Base-by-base conservation (phyloP, 2,113 vertebrate species). In the Bubo blakistoni region DNA sequence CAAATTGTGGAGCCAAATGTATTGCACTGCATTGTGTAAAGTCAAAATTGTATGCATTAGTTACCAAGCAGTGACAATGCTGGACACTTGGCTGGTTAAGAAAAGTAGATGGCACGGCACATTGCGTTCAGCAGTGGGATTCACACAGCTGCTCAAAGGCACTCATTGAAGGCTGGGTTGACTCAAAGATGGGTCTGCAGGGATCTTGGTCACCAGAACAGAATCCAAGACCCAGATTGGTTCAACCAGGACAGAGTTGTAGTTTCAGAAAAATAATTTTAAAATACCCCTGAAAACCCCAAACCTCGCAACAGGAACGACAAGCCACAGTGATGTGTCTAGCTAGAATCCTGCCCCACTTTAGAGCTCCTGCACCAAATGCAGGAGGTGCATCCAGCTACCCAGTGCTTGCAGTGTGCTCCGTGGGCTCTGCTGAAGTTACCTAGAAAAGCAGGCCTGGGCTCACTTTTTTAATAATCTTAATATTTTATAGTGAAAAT, bases 1-100 rank as follows among this genome's bases (percentile, higher is more conserved):
- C 91, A 96, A 89, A 88, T 30, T 34, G 49, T 85, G 89, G 89
- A 94, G 94, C 84, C 92, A 72, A 92, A 97, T 86, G 44, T 78
- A 92, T 51, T 93, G 86, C 57, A 26, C 38, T 86, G 63, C 79
- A 79, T 72, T 96, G 90, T 95, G 92, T 71, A 86, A 95, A 97
- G 80, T 81, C 73, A 95, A 93, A 96, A 90, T 62, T 81, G 65
- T 38, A 59, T 40, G 66, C 70, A 20, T 89, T 87, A 82, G 65
- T 95, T 80, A 86, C 84, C 78, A 95, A 69, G 63, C 44, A 61
- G 79, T 81, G 86, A 77, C 77, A 66, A 8, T 78, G 70, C 38
- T 73, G 90, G 96, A 77, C 92, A 90, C 72, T 91, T 83, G 57
- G 71, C 69, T 49, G 62, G 52, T 59, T 89, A 46, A 61, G 81